Evolutionary conservation across 2,113 vertebrate species (phyloP).

Genomic region (Xiphophorus hellerii): DNA sequence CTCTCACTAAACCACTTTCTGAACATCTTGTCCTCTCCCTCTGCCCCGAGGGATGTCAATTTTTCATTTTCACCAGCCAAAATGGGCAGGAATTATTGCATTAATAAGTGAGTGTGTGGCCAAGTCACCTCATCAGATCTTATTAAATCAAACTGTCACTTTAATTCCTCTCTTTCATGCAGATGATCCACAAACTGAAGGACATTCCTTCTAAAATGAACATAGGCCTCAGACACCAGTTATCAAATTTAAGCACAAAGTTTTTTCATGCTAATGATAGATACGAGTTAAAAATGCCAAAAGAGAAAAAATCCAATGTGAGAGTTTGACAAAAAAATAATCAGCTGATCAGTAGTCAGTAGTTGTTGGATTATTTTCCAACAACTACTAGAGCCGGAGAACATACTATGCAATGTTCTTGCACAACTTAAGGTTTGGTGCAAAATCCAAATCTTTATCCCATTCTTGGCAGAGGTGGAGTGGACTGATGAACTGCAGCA

Average conservation of each 20-base stretch:
- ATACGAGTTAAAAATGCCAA: no score
- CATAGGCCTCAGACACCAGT: no score
- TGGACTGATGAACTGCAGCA: background rate
- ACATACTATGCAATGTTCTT: background rate
- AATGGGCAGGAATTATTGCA: constrained; percentile 94
- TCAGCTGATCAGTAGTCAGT: no score
- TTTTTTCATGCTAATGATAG: background rate
- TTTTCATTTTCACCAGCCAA: constrained; percentile 85
- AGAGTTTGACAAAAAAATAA: no score
- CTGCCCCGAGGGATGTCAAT: constrained; percentile 77
- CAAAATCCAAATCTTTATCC: background rate
- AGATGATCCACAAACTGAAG: constrained; percentile 38
- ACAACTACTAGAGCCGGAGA: background rate
- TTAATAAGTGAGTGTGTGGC: constrained; percentile 91
- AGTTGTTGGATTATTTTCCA: no score
- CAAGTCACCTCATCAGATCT: constrained; percentile 80
- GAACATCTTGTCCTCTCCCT: constrained; percentile 29
- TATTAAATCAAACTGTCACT: constrained; percentile 89
- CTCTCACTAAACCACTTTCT: constrained; percentile 26
- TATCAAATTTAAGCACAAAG: background rate
- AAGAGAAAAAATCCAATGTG: no score
- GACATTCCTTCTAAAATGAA: background rate
- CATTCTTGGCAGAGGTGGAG: background rate
- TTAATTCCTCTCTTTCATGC: constrained; percentile 77
- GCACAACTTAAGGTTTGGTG: background rate